Conservation (phyloP, 2,888 invertebrate genomes). For the Cataglyphis rosenhaueri region DNA sequence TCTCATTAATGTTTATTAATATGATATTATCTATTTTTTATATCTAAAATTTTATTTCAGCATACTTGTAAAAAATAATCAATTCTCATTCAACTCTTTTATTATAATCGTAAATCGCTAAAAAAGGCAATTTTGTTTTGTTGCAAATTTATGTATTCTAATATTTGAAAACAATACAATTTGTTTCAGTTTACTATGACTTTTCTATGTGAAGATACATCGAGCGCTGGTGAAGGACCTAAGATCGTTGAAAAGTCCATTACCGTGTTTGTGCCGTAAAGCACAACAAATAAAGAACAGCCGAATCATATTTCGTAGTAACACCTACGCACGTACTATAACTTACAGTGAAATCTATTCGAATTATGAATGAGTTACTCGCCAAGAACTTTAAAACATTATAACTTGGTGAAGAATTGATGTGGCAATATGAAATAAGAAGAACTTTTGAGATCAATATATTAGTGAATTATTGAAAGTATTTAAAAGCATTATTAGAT, state of each 20-base stretch:
- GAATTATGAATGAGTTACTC: constrained; percentile 32
- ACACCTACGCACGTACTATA: constrained; percentile 21
- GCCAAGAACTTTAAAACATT: constrained; percentile 2
- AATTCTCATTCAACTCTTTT: neutral
- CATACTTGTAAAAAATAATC: neutral
- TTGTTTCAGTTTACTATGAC: constrained; percentile 9
- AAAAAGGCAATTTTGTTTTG: neutral
- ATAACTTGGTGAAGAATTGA: constrained; percentile 9
- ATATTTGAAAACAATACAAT: constrained; percentile 17
- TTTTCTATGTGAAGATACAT: constrained; percentile 9
- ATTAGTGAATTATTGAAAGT: neutral
- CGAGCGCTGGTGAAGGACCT: neutral
- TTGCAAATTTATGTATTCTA: neutral
- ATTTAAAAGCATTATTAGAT: neutral
- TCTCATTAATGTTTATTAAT: neutral
- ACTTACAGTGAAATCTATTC: neutral
- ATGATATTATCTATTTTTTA: neutral
- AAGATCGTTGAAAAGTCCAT: constrained; percentile 36
- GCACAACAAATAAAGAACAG: constrained; percentile 46
- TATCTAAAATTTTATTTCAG: neutral
- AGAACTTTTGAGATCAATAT: neutral
- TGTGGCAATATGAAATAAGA: neutral
- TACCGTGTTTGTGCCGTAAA: neutral
- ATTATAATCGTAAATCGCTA: neutral
- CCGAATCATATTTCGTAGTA: constrained; percentile 26